These are phyloP conservation scores for Drosophila fuyamai DNA, from an alignment of 1,140 invertebrate species.

Conservation along the genomic window DNA sequence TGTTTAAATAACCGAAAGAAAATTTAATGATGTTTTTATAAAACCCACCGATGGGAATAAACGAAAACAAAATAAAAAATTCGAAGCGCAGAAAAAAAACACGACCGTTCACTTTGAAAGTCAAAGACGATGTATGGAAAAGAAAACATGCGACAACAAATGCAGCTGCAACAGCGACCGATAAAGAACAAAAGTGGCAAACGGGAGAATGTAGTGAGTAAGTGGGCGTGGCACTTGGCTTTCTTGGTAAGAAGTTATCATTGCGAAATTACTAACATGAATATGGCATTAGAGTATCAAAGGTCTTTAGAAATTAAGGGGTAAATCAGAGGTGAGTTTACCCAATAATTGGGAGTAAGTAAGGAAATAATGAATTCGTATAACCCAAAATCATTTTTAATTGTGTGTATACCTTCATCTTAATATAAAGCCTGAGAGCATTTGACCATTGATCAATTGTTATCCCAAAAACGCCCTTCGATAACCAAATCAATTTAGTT, in stretches of 20 bases:
- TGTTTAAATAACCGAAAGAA: too few relatives aligned
- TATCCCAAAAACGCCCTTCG: neutral
- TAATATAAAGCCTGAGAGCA: too few relatives aligned
- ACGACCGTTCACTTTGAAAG: too few relatives aligned
- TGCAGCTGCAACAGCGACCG: constrained; percentile 39
- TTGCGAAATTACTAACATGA: constrained; percentile 11
- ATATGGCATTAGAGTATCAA: neutral
- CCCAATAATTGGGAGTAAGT: neutral
- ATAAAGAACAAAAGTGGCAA: constrained; percentile 37
- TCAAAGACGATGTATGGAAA: too few relatives aligned
- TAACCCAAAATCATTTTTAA: too few relatives aligned
- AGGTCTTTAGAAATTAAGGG: neutral
- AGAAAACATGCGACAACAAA: constrained; percentile 23
- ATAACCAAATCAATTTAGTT: neutral
- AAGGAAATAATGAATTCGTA: too few relatives aligned
- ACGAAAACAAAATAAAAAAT: too few relatives aligned
- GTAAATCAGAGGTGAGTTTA: neutral
- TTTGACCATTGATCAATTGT: neutral
- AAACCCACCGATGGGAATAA: too few relatives aligned
- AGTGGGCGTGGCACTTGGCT: constrained; percentile 19
- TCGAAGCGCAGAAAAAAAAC: too few relatives aligned
- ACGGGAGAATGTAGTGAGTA: neutral
- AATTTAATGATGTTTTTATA: too few relatives aligned
- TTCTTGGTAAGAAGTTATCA: neutral
- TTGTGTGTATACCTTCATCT: too few relatives aligned